These are phyloP conservation scores for Tiliacea aurago DNA, from an alignment of 2,888 invertebrate genomes.

Conservation along the genomic window DNA sequence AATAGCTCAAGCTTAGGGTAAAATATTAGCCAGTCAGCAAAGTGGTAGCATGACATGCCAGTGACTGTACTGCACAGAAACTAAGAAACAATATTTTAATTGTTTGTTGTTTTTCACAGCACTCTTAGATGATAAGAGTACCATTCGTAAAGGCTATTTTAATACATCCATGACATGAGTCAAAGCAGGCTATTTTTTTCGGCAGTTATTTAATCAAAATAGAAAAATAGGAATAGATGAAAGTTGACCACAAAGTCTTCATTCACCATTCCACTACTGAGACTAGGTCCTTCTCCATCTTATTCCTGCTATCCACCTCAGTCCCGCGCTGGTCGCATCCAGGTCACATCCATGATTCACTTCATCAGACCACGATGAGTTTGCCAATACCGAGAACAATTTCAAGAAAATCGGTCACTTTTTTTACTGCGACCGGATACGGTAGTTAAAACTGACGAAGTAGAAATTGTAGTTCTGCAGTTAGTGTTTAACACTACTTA, in stretches of 20 bases:
- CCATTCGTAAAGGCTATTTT: neutral
- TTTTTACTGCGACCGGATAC: neutral
- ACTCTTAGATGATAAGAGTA: no score
- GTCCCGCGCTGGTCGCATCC: neutral
- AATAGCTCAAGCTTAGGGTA: neutral
- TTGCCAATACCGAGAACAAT: neutral
- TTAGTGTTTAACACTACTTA: neutral
- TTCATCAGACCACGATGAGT: neutral
- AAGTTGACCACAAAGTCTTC: no score
- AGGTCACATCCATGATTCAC: neutral
- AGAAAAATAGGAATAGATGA: no score
- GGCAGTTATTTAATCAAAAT: no score
- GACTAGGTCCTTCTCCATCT: neutral
- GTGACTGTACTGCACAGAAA: neutral
- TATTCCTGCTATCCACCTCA: neutral
- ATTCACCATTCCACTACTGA: neutral
- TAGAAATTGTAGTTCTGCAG: neutral
- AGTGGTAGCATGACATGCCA: no score
- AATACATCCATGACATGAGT: neutral
- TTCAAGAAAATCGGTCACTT: neutral
- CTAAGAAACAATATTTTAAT: no score
- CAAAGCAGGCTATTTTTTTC: neutral
- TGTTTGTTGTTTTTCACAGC: no score
- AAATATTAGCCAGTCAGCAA: no score
- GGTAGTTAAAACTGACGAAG: neutral